Evolutionary conservation across 2,888 invertebrate species (phyloP).

Genomic region (Morinoia aosen): DNA sequence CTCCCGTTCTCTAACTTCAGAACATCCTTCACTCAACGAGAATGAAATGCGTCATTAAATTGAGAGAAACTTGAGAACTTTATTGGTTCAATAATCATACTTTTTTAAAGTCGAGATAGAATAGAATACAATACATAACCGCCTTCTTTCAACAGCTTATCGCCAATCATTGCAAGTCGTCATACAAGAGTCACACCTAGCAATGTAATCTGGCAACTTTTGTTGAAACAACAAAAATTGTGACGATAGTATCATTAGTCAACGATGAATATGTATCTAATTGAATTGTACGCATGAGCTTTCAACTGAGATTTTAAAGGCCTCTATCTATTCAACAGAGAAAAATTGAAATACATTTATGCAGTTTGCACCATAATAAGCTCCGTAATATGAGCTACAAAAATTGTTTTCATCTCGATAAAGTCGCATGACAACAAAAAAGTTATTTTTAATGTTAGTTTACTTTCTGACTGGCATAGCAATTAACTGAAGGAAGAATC

Average conservation of each 20-base stretch:
- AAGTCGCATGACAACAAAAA: not conserved
- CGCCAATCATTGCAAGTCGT: not conserved
- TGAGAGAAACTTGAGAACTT: not conserved
- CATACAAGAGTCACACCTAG: too few relatives aligned
- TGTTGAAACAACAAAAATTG: not conserved
- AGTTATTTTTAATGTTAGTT: too few relatives aligned
- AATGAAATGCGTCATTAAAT: not conserved
- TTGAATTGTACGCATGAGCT: not conserved
- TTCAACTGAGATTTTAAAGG: not conserved
- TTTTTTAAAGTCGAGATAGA: not conserved
- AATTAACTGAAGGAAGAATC: not conserved
- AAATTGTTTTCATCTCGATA: not conserved
- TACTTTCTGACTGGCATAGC: too few relatives aligned
- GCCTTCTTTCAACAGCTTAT: not conserved
- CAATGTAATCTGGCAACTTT: too few relatives aligned
- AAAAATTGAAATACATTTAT: not conserved
- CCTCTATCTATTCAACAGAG: not conserved
- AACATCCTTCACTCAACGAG: not conserved
- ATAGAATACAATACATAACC: not conserved
- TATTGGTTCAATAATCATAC: not conserved
- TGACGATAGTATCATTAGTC: not conserved
- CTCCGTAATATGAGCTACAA: too few relatives aligned
- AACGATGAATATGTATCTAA: not conserved
- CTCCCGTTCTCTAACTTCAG: not conserved
- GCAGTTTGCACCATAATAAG: too few relatives aligned